Conservation (phyloP, 37 sponge, comb jelly and placozoan genomes). For the Halichondria panicea region DNA sequence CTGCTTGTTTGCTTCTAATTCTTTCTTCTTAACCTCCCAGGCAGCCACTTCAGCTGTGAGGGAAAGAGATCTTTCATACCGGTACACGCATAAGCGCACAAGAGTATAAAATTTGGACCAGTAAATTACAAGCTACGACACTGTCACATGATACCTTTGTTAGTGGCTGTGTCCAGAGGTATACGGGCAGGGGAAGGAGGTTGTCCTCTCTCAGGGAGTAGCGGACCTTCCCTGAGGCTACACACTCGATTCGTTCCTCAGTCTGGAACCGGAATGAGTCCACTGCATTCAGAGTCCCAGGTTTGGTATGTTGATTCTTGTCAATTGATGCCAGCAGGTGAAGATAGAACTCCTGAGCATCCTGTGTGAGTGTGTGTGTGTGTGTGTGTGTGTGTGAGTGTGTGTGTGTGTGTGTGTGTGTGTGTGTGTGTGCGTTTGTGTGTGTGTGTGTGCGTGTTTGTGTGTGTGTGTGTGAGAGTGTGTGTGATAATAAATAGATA, state of each 20-base stretch:
- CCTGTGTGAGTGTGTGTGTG: no score
- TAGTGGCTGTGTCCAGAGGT: slow-evolving; percentile 76
- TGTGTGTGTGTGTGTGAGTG: not conserved
- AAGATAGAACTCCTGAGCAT: slow-evolving; percentile 88
- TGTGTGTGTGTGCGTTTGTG: not conserved
- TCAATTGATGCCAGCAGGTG: slow-evolving; percentile 75
- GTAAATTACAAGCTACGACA: not conserved
- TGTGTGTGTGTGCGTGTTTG: not conserved
- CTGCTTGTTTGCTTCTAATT: slow-evolving; percentile 71
- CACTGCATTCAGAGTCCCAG: slow-evolving; percentile 36
- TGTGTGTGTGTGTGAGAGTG: no score
- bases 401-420: not conserved
- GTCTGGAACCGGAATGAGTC: slow-evolving; percentile 66
- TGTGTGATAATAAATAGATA: no score
- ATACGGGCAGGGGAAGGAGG: slow-evolving; percentile 70
- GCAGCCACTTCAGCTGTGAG: slow-evolving; percentile 48
- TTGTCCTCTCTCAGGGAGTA: slow-evolving; percentile 66
- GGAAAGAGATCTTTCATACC: no score
- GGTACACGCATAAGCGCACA: no score
- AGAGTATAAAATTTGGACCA: not conserved
- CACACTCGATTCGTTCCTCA: slow-evolving; percentile 84
- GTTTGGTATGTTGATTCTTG: slow-evolving; percentile 16
- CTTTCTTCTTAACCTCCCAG: slow-evolving; percentile 67
- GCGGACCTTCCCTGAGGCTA: slow-evolving; percentile 60
- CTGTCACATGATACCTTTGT: slow-evolving; percentile 33